These are phyloP conservation scores for Paracentrotus lividus DNA, from an alignment of 53 echinoderm and acorn worm species.

Conservation along the genomic window DNA sequence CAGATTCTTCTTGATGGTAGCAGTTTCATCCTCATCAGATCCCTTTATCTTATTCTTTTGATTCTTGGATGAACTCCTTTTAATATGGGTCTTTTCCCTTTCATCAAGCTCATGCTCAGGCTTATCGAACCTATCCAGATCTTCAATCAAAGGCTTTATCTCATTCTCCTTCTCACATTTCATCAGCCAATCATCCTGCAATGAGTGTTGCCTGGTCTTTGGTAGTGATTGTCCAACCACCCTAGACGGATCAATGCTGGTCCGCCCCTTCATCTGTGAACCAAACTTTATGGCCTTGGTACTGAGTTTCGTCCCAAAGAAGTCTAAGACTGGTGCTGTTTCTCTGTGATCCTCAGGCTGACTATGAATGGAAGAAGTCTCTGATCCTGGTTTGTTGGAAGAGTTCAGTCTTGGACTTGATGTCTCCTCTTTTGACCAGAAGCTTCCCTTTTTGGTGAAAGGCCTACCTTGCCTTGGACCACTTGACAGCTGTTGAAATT, in stretches of 20 bases:
- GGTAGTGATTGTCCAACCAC: not conserved
- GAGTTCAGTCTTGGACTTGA: not conserved
- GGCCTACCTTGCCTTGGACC: conserved; percentile 13
- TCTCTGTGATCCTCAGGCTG: not conserved
- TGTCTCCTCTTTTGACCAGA: conserved; percentile 44
- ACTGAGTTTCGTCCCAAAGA: conserved; percentile 58
- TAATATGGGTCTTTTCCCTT: not conserved
- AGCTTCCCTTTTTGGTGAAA: not conserved
- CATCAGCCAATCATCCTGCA: conserved; percentile 48
- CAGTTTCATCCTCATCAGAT: not conserved
- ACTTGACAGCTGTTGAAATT: not conserved
- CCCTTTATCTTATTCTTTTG: not conserved
- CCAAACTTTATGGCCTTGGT: conserved; percentile 50
- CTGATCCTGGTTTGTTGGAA: not conserved
- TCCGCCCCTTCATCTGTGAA: not conserved
- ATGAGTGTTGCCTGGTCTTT: conserved; percentile 32
- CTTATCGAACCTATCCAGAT: not conserved
- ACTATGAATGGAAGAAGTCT: not conserved
- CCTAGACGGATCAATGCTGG: not conserved
- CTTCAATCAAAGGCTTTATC: not conserved
- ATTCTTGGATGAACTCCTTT: not conserved
- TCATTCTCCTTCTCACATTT: conserved; percentile 67
- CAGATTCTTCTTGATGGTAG: not conserved
- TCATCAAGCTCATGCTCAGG: not conserved
- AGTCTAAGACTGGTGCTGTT: conserved; percentile 5